Conservation (phyloP, 2,113 vertebrate species). For the Phoxinus phoxinus region DNA sequence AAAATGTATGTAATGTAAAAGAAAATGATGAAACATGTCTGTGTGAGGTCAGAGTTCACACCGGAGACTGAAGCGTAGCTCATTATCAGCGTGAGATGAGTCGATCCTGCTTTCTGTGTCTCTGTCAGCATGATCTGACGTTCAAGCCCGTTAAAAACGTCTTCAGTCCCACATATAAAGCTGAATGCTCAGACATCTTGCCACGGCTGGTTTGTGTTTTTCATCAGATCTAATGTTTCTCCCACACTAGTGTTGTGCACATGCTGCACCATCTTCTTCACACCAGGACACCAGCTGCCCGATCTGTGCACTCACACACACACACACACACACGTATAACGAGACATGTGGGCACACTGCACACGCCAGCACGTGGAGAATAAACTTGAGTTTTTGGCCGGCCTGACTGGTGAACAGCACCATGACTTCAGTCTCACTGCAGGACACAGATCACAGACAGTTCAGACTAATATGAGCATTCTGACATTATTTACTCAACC, state of each 20-base stretch:
- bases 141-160: not conserved
- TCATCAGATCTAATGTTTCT: not conserved
- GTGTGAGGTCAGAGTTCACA: not conserved
- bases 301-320: not conserved
- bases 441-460: not conserved
- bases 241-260: not conserved
- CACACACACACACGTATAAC: not conserved
- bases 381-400: not conserved
- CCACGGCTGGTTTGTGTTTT: slow-evolving; percentile 19
- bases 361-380: not conserved
- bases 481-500: not conserved
- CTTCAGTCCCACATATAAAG: not conserved
- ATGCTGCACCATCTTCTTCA: slow-evolving; percentile 15
- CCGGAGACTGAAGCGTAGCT: not conserved
- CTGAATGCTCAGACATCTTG: not conserved
- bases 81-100: not conserved
- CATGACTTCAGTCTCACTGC: not conserved
- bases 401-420: not conserved
- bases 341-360: not conserved
- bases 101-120: not conserved
- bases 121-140: not conserved
- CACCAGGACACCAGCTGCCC: slow-evolving; percentile 8
- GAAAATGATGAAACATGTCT: not conserved
- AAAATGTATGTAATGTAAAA: not conserved
- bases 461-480: not conserved